phyloP scores from a whole-genome alignment of 2,113 vertebrate genomes.

The Daubentonia madagascariensis region DNA sequence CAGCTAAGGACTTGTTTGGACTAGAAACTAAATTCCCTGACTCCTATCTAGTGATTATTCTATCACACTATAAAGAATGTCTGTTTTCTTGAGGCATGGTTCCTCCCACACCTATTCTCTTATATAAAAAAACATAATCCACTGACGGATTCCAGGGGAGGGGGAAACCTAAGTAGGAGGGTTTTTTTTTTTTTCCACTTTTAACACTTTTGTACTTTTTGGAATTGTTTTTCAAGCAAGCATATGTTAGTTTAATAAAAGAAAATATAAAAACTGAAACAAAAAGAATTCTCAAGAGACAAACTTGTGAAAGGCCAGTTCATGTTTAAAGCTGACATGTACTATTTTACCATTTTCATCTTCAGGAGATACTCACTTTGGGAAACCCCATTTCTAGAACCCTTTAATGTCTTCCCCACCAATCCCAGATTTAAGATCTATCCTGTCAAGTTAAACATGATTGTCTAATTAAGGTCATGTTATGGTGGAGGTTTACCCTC shows the following conservation, averaged over 20 bases:
- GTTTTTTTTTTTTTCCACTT: too few relatives aligned
- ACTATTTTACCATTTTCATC: conserved; percentile 31
- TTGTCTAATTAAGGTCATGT: not conserved
- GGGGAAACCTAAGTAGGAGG: not conserved
- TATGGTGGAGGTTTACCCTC: not conserved
- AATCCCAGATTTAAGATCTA: conserved; percentile 37
- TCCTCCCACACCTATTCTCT: not conserved
- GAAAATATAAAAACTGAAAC: conserved; percentile 19
- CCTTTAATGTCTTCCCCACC: not conserved
- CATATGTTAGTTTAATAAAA: not conserved
- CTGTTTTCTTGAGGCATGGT: not conserved
- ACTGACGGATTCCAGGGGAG: not conserved
- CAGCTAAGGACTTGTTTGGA: not conserved
- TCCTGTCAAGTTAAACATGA: conserved; percentile 14
- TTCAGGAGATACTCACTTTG: not conserved
- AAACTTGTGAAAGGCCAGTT: conserved; percentile 10
- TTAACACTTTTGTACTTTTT: conserved; percentile 9
- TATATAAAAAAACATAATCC: conserved; percentile 2
- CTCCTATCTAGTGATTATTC: not conserved
- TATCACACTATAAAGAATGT: conserved; percentile 35
- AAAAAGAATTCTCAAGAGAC: not conserved
- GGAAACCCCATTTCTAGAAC: not conserved
- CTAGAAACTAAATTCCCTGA: conserved; percentile 18
- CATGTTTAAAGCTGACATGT: not conserved
- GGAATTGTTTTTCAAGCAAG: not conserved